Conservation (phyloP, 2,888 invertebrate genomes). For the Argyresthia goedartella region DNA sequence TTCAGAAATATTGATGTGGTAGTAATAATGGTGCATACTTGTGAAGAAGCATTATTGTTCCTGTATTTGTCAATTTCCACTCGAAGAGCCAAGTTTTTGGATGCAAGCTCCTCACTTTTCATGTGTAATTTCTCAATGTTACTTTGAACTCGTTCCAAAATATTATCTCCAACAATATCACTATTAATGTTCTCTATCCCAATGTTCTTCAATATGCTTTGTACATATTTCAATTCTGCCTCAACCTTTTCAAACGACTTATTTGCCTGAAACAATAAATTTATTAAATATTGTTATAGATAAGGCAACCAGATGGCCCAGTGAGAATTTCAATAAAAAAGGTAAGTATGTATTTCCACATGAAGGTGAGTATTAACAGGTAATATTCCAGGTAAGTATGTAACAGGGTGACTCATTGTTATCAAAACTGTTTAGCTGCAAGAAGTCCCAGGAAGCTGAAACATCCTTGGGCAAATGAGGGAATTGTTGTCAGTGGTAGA, state of each 20-base stretch:
- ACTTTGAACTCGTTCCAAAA: constrained; percentile 44
- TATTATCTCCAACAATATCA: constrained; percentile 29
- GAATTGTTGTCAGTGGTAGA: too few relatives aligned
- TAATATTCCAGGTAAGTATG: too few relatives aligned
- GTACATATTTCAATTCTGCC: constrained; percentile 57
- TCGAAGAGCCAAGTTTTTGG: constrained; percentile 43
- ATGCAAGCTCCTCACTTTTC: constrained; percentile 53
- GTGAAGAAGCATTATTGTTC: constrained; percentile 24
- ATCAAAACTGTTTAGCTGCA: too few relatives aligned
- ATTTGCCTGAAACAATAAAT: constrained; percentile 31
- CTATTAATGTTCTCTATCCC: constrained; percentile 29
- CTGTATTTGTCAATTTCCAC: constrained; percentile 48
- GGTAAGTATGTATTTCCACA: too few relatives aligned
- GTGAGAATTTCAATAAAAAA: too few relatives aligned
- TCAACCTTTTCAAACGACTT: constrained; percentile 51
- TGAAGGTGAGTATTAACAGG: too few relatives aligned
- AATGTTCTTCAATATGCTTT: constrained; percentile 41
- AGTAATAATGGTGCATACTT: constrained; percentile 25
- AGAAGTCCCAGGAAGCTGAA: too few relatives aligned
- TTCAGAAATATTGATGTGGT: neutral
- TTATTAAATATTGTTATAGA: neutral
- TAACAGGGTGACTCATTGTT: too few relatives aligned
- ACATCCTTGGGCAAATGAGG: too few relatives aligned
- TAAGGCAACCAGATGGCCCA: too few relatives aligned
- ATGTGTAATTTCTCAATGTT: constrained; percentile 37